These are phyloP conservation scores for Hemichromis elongatus DNA, from an alignment of 2,113 vertebrate genomes.

Conservation along the genomic window DNA sequence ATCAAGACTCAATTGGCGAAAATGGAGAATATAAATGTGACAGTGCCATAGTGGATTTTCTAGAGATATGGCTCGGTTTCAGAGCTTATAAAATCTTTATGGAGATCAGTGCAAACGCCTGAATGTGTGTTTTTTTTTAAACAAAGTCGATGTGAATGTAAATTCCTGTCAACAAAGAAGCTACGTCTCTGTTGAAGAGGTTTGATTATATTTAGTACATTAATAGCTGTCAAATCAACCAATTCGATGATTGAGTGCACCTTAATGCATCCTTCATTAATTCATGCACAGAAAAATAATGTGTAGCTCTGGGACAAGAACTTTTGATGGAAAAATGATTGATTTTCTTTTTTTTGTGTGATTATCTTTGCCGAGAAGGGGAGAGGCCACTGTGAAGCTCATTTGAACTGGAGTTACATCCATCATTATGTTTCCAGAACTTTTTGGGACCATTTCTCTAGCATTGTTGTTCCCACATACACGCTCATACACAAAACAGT, in stretches of 20 bases:
- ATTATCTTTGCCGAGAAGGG: not conserved
- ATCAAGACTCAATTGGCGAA: not conserved
- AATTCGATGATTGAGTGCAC: not conserved
- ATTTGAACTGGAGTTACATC: not conserved
- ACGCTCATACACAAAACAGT: not conserved
- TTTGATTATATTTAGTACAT: not conserved
- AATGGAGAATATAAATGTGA: constrained; percentile 17
- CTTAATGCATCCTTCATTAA: not conserved
- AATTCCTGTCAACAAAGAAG: not conserved
- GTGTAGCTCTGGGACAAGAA: not conserved
- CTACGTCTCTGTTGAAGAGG: not conserved
- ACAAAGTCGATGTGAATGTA: not conserved
- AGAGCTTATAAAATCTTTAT: constrained; percentile 16
- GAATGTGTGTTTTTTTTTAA: not conserved
- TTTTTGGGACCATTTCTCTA: not conserved
- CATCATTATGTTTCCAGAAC: not conserved
- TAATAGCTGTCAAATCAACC: not conserved
- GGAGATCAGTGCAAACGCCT: not conserved
- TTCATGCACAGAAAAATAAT: not conserved
- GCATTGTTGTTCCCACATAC: not conserved
- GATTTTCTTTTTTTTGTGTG: not conserved
- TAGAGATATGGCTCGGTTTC: constrained; percentile 10
- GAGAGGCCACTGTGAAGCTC: not conserved
- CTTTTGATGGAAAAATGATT: not conserved
- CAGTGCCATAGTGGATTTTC: constrained; percentile 9